Conservation (phyloP, 2,113 vertebrate species). For the Platanista minor region DNA sequence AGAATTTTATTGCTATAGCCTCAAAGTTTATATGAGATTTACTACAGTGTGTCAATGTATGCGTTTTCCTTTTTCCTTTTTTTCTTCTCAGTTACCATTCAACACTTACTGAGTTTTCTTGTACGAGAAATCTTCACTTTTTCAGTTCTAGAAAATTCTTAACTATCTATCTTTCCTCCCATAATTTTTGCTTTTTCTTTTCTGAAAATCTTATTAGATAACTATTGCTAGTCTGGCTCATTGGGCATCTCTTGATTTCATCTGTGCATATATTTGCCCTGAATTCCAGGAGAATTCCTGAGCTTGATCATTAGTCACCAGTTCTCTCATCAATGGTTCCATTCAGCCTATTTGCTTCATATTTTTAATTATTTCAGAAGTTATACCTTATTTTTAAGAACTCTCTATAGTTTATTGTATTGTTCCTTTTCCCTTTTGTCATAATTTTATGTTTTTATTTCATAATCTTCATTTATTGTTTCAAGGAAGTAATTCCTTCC, state of each 20-base stretch:
- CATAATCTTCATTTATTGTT: not conserved
- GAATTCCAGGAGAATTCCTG: not conserved
- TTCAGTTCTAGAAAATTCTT: not conserved
- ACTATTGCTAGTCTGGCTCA: not conserved
- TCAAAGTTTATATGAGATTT: not conserved
- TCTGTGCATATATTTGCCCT: not conserved
- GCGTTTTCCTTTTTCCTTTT: not conserved
- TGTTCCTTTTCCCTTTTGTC: not conserved
- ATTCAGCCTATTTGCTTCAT: not conserved
- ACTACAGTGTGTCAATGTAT: not conserved
- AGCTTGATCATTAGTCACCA: not conserved
- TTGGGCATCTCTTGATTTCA: not conserved
- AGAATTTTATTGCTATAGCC: not conserved
- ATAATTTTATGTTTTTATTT: not conserved
- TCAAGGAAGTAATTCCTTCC: not conserved
- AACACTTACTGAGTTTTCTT: not conserved
- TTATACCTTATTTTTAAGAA: not conserved
- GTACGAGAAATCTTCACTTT: not conserved
- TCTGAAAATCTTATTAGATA: not conserved
- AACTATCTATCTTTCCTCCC: not conserved
- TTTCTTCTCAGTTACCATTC: not conserved
- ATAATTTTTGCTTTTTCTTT: not conserved
- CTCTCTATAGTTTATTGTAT: not conserved
- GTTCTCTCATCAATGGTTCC: not conserved
- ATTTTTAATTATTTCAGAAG: not conserved